Evolutionary conservation across 2,113 vertebrate species (phyloP).

Genomic region (Plectropomus leopardus): DNA sequence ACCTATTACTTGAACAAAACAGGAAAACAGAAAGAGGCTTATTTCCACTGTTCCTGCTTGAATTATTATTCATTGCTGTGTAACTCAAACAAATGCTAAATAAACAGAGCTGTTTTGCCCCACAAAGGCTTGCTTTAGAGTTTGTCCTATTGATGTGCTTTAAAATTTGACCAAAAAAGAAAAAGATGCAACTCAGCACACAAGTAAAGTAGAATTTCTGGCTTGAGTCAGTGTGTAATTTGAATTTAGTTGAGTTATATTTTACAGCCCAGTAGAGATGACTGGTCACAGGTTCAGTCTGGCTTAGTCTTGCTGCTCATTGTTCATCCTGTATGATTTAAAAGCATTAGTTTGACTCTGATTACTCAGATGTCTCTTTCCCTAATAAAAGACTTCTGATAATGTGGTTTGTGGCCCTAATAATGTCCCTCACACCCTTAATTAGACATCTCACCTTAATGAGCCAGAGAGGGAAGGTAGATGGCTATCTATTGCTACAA

Average conservation of each 20-base stretch:
- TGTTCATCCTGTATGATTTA: conserved; percentile 28
- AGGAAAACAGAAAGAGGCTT: not conserved
- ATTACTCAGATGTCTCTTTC: conserved; percentile 24
- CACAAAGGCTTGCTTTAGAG: not conserved
- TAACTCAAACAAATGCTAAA: not conserved
- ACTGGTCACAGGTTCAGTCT: conserved; percentile 13
- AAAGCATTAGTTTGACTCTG: conserved; percentile 34
- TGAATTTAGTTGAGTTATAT: not conserved
- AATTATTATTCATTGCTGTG: not conserved
- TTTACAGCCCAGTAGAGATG: not conserved
- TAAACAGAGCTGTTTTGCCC: not conserved
- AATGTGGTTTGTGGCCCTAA: conserved; percentile 42
- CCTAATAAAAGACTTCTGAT: conserved; percentile 40
- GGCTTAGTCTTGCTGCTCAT: not conserved
- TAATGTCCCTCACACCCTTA: conserved; percentile 26
- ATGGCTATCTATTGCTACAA: conserved; percentile 1
- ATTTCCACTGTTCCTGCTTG: not conserved
- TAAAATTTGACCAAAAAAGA: not conserved
- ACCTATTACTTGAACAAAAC: conserved; percentile 7
- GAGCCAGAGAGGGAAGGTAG: conserved; percentile 7
- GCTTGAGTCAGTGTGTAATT: not conserved
- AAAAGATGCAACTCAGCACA: not conserved
- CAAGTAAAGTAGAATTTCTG: too few relatives aligned
- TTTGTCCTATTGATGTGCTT: not conserved
- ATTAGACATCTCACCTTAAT: conserved; percentile 52